A percentile compares a stretch with the other conserved stretches of the same genome.
phyloP scores from a whole-genome alignment of 2,888 invertebrate genomes.

The Amphipoea lucens region DNA sequence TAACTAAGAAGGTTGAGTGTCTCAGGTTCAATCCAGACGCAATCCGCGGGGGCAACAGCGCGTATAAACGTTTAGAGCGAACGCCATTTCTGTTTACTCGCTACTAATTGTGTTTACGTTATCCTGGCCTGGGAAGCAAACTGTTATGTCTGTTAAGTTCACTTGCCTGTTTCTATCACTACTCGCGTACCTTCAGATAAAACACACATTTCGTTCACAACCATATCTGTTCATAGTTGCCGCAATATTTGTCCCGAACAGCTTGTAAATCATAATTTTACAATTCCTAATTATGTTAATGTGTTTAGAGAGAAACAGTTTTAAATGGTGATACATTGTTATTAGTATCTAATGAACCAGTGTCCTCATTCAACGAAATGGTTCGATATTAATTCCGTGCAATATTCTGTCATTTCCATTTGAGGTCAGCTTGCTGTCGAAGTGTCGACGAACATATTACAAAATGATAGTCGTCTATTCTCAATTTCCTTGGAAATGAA shows the following conservation, averaged over 20 bases:
- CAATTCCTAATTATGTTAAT: conserved; percentile 30
- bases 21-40: conserved; percentile 20
- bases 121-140: neutral
- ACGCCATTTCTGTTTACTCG: conserved; percentile 46
- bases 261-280: conserved; percentile 11
- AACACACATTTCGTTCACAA: neutral
- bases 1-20: neutral
- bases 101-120: conserved; percentile 54
- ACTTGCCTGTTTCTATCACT: conserved; percentile 16
- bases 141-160: neutral
- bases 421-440: conserved; percentile 30
- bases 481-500: conserved; percentile 27
- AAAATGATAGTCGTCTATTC: conserved; percentile 27
- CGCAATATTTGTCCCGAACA: conserved; percentile 15
- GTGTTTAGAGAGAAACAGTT: conserved; percentile 30
- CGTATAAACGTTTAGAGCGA: conserved; percentile 37
- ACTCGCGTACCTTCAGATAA: conserved; percentile 1
- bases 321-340: conserved; percentile 25
- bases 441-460: conserved; percentile 16
- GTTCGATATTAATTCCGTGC: conserved; percentile 28
- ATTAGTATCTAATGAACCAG: conserved; percentile 34
- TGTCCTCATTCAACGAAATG: conserved; percentile 42
- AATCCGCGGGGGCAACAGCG: conserved; percentile 2
- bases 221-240: neutral
- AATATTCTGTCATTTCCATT: conserved; percentile 40